Evolutionary conservation across 2,888 invertebrate species (phyloP).

Genomic region (Orgyia antiqua): DNA sequence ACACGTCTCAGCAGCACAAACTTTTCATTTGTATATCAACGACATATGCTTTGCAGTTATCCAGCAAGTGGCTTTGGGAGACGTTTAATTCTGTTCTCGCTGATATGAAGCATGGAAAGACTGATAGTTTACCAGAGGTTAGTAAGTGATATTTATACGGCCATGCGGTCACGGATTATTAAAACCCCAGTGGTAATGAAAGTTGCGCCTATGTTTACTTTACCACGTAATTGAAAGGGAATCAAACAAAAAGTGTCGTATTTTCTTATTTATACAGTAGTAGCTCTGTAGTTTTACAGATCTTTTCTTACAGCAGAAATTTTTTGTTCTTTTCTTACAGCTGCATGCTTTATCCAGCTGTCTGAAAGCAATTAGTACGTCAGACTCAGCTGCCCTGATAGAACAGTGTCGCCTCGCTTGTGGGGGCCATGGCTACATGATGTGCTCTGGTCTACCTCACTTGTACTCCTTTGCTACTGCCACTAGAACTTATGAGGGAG

Average conservation of each 20-base stretch:
- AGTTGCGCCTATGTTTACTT: too few relatives aligned
- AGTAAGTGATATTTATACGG: too few relatives aligned
- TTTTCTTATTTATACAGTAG: too few relatives aligned
- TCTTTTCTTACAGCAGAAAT: too few relatives aligned
- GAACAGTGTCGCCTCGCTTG: slow-evolving; percentile 92
- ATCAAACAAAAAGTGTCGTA: too few relatives aligned
- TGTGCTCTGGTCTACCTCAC: slow-evolving; percentile 89
- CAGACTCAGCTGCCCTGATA: slow-evolving; percentile 84
- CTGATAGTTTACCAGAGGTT: slow-evolving; percentile 90
- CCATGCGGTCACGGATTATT: background rate
- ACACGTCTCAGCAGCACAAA: slow-evolving; percentile 95
- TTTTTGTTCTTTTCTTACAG: too few relatives aligned
- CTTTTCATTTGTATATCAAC: slow-evolving; percentile 91
- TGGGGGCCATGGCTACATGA: slow-evolving; percentile 97
- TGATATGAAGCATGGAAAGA: slow-evolving; percentile 86
- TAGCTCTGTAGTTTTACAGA: too few relatives aligned
- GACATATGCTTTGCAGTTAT: slow-evolving; percentile 85
- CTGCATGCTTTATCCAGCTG: slow-evolving; percentile 94
- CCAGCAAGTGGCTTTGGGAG: slow-evolving; percentile 86
- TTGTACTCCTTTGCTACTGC: slow-evolving; percentile 91
- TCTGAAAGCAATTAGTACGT: slow-evolving; percentile 90
- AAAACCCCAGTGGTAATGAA: background rate
- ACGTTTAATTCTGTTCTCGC: slow-evolving; percentile 86
- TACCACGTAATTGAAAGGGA: too few relatives aligned
- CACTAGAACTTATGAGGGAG: slow-evolving; percentile 96